Conservation (phyloP, 2,797 vertebrate species). For the Rhinoraja longicauda region DNA sequence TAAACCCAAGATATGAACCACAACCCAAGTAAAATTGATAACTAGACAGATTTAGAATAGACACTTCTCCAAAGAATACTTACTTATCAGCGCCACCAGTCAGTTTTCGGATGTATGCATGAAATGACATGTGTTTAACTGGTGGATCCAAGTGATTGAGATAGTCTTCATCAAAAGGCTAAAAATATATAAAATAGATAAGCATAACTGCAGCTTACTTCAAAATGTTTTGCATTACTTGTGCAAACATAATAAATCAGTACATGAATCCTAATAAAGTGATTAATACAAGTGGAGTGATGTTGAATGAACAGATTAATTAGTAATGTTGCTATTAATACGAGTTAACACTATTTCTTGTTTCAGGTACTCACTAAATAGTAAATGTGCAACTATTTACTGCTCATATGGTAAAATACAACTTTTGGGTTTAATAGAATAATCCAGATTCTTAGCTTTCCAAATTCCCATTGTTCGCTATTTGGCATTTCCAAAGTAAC, state of each 20-base stretch:
- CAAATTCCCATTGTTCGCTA: not conserved
- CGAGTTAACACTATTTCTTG: not conserved
- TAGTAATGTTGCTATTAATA: not conserved
- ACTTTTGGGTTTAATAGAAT: not conserved
- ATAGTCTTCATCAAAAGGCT: constrained; percentile 99
- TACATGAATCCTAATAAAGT: not conserved
- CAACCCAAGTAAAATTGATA: not conserved
- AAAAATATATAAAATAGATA: constrained; percentile 43
- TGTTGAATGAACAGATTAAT: not conserved
- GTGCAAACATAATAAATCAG: not conserved
- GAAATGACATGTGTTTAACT: constrained; percentile 99
- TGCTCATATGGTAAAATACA: not conserved
- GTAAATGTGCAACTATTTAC: not conserved
- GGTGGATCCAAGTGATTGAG: constrained; percentile 96
- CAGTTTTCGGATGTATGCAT: constrained; percentile 96
- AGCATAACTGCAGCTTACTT: not conserved
- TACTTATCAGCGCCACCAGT: constrained; percentile 96
- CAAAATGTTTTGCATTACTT: not conserved
- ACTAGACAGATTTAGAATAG: not conserved
- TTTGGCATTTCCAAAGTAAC: not conserved
- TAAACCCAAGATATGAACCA: not conserved
- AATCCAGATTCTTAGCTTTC: not conserved
- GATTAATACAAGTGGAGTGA: not conserved
- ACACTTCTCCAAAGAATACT: constrained; percentile 48
- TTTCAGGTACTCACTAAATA: too few relatives aligned